phyloP scores from a whole-genome alignment of 2,888 invertebrate genomes.

The Alsophila aescularia region DNA sequence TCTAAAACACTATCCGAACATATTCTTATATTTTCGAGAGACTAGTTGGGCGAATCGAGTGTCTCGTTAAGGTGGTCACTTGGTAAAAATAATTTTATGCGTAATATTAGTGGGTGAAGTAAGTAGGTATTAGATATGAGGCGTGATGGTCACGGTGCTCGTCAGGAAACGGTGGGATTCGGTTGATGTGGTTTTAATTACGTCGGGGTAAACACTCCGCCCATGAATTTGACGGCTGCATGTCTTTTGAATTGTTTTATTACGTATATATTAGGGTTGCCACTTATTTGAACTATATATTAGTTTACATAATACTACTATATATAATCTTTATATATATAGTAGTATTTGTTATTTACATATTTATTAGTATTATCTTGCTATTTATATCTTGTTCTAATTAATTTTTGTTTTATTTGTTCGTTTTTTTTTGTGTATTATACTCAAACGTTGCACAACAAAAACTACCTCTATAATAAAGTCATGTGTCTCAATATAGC shows the following conservation, averaged over 20 bases:
- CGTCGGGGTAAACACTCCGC: slow-evolving; percentile 64
- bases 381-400: too few species aligned
- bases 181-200: slow-evolving; percentile 74
- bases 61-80: slow-evolving; percentile 37
- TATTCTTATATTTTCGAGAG: background rate
- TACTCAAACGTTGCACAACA: too few species aligned
- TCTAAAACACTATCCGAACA: slow-evolving; percentile 8
- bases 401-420: too few species aligned
- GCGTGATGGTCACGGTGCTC: slow-evolving; percentile 73
- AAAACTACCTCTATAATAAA: too few species aligned
- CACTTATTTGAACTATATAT: too few species aligned
- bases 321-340: too few species aligned
- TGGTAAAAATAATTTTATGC: slow-evolving; percentile 51
- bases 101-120: slow-evolving; percentile 53
- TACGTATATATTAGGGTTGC: background rate
- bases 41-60: slow-evolving; percentile 37
- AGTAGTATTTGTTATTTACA: too few species aligned
- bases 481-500: too few species aligned
- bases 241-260: slow-evolving; percentile 10
- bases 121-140: slow-evolving; percentile 63
- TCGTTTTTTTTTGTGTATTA: too few species aligned
- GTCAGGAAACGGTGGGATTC: slow-evolving; percentile 50
- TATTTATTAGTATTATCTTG: too few species aligned
- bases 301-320: too few species aligned
- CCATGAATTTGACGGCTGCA: slow-evolving; percentile 40